Conservation (phyloP, 2,888 invertebrate species). For the Dryocosmus kuriphilus region DNA sequence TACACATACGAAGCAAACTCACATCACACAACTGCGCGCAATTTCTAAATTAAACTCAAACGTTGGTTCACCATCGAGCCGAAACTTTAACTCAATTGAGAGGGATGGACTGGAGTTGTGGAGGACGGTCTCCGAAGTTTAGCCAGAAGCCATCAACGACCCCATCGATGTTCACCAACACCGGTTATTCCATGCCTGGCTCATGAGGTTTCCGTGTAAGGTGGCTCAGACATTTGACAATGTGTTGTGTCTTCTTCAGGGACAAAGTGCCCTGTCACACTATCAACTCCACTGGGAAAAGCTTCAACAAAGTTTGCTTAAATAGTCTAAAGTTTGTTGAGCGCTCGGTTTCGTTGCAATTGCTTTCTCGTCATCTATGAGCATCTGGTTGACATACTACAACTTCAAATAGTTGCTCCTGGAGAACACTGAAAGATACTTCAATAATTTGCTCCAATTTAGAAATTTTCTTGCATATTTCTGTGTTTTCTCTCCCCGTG, state of each 20-base stretch:
- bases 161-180: constrained; percentile 62
- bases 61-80: constrained; percentile 50
- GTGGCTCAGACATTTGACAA: constrained; percentile 39
- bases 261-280: constrained; percentile 34
- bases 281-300: constrained; percentile 18
- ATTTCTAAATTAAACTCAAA: constrained; percentile 64
- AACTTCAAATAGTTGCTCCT: neutral
- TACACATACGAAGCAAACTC: neutral
- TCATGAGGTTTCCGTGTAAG: constrained; percentile 46
- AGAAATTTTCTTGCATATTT: neutral
- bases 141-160: constrained; percentile 68
- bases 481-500: neutral
- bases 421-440: neutral
- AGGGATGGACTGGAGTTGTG: constrained; percentile 46
- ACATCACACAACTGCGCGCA: constrained; percentile 39
- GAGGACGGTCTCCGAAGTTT: constrained; percentile 63
- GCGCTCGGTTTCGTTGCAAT: constrained; percentile 21
- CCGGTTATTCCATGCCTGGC: constrained; percentile 52
- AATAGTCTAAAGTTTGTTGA: constrained; percentile 31
- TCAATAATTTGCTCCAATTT: neutral
- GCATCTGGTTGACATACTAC: neutral
- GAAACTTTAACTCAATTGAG: constrained; percentile 66
- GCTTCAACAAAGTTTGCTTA: constrained; percentile 3
- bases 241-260: constrained; percentile 40
- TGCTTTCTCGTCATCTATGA: constrained; percentile 14